A percentile compares a stretch with the other conserved stretches of the same genome.
Evolutionary conservation across 2,797 vertebrate species (phyloP).

Genomic region (Poecile montanus): DNA sequence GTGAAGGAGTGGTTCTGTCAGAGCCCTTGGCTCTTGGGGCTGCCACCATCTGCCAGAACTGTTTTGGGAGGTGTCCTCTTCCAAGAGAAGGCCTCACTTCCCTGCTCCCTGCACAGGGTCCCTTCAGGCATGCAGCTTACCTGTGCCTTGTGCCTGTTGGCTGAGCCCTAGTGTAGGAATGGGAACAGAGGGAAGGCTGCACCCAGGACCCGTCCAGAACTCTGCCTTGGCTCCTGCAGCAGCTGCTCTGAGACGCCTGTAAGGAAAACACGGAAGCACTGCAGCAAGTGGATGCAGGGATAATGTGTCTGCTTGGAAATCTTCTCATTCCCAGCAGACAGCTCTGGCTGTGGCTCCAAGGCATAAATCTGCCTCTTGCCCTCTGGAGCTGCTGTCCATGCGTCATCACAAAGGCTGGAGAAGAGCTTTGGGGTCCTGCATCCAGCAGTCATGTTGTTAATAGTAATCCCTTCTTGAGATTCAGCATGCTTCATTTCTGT

Average conservation of each 20-base stretch:
- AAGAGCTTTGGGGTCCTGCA: neutral
- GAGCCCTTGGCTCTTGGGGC: neutral
- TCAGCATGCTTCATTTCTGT: neutral
- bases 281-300: neutral
- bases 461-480: neutral
- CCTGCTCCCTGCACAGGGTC: neutral
- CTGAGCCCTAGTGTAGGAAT: neutral
- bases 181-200: fast-evolving
- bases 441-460: neutral
- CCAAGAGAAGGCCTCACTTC: neutral
- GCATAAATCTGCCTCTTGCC: neutral
- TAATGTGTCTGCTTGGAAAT: neutral
- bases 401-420: neutral
- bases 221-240: neutral
- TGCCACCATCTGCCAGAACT: fast-evolving
- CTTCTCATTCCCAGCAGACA: neutral
- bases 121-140: neutral
- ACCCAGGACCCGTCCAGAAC: neutral
- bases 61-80: neutral
- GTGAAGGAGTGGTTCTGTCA: neutral
- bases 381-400: neutral
- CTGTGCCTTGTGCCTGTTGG: neutral
- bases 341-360: neutral
- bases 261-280: neutral
- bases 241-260: neutral